Conservation (phyloP, 1,140 invertebrate species). For the Atta colombica region DNA sequence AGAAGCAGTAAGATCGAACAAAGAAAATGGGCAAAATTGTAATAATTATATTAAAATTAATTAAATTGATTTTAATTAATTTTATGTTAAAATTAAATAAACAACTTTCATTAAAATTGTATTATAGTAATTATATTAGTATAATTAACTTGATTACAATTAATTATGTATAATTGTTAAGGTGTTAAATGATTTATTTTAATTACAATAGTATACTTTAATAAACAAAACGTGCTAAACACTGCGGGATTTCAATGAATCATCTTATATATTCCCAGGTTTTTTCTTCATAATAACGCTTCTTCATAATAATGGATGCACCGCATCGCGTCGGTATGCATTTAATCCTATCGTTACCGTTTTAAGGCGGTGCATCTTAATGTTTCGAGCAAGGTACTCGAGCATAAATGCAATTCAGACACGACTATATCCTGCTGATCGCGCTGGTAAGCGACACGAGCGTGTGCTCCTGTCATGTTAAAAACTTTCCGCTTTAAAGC, state of each 20-base stretch:
- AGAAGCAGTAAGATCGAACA: background rate
- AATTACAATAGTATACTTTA: background rate
- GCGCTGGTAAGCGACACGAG: slow-evolving; percentile 8
- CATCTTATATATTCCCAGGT: background rate
- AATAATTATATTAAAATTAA: background rate
- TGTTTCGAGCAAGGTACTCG: slow-evolving; percentile 43
- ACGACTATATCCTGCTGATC: slow-evolving; percentile 40
- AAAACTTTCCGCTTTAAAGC: slow-evolving; percentile 57
- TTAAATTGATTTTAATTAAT: background rate
- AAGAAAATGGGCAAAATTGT: background rate
- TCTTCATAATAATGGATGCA: slow-evolving; percentile 38
- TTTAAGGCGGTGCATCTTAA: slow-evolving; percentile 30
- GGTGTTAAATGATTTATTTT: slow-evolving; percentile 5
- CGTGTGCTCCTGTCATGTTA: slow-evolving; percentile 23
- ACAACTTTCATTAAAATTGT: too few species aligned
- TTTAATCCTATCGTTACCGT: slow-evolving; percentile 52
- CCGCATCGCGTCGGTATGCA: slow-evolving; percentile 9
- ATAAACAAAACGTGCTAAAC: background rate
- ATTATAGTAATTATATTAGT: background rate
- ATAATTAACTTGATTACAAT: background rate
- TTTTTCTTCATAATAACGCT: background rate
- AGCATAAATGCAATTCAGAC: slow-evolving; percentile 58
- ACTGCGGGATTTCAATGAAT: background rate
- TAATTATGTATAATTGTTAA: background rate
- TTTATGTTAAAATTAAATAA: too few species aligned